Percentiles rank a stretch among this genome's conserved stretches.
Evolutionary conservation across 2,797 vertebrate species (phyloP).

Genomic region (Parauchenoglanis ngamensis): DNA sequence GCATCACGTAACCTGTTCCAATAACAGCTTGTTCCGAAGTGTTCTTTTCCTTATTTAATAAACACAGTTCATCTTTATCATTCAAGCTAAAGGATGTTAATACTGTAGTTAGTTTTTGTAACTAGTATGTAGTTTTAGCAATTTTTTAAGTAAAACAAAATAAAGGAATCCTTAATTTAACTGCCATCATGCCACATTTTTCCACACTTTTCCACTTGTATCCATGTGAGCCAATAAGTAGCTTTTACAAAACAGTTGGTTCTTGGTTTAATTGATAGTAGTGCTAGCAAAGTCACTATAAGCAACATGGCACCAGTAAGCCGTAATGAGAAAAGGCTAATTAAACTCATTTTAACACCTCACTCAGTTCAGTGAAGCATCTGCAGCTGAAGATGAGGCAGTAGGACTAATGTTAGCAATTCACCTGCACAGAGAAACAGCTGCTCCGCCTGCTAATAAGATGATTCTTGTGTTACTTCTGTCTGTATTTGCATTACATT

Average conservation of each 20-base stretch:
- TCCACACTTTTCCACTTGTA: background rate
- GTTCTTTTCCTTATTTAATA: background rate
- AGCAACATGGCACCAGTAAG: conserved; percentile 10
- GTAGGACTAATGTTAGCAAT: background rate
- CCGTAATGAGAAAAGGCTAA: conserved; percentile 12
- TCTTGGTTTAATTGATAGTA: background rate
- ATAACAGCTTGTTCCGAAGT: background rate
- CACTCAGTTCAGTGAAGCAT: background rate
- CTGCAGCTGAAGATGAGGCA: background rate
- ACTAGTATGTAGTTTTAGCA: no score
- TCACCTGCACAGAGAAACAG: background rate
- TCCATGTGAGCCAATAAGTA: background rate
- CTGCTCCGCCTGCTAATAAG: background rate
- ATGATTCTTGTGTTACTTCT: background rate
- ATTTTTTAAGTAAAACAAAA: background rate
- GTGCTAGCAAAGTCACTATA: background rate
- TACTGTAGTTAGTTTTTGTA: background rate
- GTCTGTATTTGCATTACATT: background rate
- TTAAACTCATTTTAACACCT: conserved; percentile 14
- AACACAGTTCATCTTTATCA: background rate
- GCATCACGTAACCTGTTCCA: background rate
- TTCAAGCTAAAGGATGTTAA: background rate
- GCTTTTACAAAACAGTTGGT: conserved; percentile 5
- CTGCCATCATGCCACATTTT: background rate
- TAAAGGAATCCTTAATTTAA: background rate